Evolutionary conservation across 1,140 invertebrate genomes (phyloP).

Genomic region (Calliopsis andreniformis): DNA sequence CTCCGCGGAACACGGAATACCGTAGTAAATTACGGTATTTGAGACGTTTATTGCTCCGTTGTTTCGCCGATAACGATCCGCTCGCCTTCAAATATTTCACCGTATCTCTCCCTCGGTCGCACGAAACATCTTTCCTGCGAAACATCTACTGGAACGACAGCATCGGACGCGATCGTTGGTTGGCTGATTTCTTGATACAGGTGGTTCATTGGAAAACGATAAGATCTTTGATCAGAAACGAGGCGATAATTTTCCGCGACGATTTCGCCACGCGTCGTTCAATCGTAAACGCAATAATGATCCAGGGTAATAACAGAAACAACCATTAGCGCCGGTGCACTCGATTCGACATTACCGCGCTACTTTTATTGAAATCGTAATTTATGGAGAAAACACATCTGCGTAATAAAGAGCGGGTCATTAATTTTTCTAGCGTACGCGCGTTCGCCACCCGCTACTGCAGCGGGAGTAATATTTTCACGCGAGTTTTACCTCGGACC

Average conservation of each 20-base stretch:
- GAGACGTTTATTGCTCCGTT: constrained; percentile 55
- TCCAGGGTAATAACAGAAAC: constrained; percentile 5
- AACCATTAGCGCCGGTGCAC: constrained; percentile 24
- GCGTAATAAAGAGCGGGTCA: constrained; percentile 60
- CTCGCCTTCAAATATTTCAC: constrained; percentile 48
- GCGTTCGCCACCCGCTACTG: constrained; percentile 1
- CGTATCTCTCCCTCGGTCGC: constrained; percentile 26
- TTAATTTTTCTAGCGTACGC: constrained; percentile 46
- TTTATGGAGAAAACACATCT: constrained; percentile 62
- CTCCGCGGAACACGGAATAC: constrained; percentile 47
- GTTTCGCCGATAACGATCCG: constrained; percentile 58
- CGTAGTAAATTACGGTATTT: constrained; percentile 60
- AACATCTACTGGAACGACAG: neutral
- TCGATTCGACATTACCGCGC: constrained; percentile 11
- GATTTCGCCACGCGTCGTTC: constrained; percentile 2
- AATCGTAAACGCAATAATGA: constrained; percentile 19
- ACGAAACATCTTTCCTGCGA: constrained; percentile 25
- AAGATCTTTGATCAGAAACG: neutral
- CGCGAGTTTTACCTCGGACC: constrained; percentile 33
- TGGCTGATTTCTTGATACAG: too few species aligned
- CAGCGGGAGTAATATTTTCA: constrained; percentile 50
- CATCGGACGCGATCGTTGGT: too few species aligned
- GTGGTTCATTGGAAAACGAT: neutral
- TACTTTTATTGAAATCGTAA: constrained; percentile 53
- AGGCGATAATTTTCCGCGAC: neutral